phyloP scores from a whole-genome alignment of 2,888 invertebrate genomes.

The Xestia rhomboidea region DNA sequence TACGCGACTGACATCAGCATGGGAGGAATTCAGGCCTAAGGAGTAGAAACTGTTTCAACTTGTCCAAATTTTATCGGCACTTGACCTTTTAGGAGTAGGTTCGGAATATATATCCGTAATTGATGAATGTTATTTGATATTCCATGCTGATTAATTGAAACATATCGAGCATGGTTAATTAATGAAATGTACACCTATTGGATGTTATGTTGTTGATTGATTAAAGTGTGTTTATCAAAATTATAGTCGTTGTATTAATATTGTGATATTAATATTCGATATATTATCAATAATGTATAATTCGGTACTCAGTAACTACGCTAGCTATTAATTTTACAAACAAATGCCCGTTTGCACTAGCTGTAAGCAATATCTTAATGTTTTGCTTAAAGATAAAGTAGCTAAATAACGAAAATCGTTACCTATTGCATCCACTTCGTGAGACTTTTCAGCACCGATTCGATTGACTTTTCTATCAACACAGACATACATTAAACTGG shows the following conservation, averaged over 20 bases:
- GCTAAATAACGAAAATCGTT: neutral
- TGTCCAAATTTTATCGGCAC: neutral
- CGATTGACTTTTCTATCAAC: neutral
- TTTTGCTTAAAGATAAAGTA: neutral
- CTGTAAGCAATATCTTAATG: neutral
- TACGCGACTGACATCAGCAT: too few relatives aligned
- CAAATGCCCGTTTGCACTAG: neutral
- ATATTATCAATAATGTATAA: neutral
- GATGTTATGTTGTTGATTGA: constrained; percentile 9
- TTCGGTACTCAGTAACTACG: neutral
- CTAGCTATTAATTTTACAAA: neutral
- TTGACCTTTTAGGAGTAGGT: neutral
- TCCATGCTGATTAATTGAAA: constrained; percentile 20
- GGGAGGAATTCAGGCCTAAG: too few relatives aligned
- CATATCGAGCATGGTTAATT: constrained; percentile 11
- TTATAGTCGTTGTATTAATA: neutral
- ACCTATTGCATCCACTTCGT: neutral
- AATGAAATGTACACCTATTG: constrained; percentile 5
- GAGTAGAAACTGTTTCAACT: neutral
- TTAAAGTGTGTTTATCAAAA: constrained; percentile 1
- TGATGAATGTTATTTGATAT: constrained; percentile 15
- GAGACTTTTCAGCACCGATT: neutral
- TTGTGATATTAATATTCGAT: neutral
- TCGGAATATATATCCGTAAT: constrained; percentile 1
- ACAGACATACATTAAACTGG: neutral